These are phyloP conservation scores for Tympanuchus pallidicinctus DNA, from an alignment of 2,113 vertebrate genomes.

Conservation along the genomic window DNA sequence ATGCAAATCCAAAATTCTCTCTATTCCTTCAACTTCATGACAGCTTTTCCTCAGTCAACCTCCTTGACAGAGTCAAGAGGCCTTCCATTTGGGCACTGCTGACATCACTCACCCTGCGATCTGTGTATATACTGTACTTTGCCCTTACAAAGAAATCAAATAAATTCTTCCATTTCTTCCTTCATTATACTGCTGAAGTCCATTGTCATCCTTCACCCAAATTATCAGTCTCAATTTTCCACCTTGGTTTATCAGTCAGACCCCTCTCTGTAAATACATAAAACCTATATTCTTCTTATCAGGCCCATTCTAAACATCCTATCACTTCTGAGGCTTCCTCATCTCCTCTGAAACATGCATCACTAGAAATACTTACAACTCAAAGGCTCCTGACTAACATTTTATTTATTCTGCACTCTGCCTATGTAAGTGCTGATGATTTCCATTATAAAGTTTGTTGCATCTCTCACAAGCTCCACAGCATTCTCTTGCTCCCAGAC, in stretches of 20 bases:
- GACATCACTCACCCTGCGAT: background rate
- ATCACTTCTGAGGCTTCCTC: accelerated
- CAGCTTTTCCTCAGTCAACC: background rate
- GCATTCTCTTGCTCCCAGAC: background rate
- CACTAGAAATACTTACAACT: background rate
- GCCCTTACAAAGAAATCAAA: background rate
- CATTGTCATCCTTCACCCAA: background rate
- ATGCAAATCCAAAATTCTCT: background rate
- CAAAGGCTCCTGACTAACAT: background rate
- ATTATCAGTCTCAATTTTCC: background rate
- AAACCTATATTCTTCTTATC: background rate
- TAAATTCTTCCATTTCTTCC: background rate
- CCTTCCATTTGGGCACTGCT: background rate
- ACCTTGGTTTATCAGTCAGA: background rate
- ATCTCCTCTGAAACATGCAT: background rate
- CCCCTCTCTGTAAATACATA: background rate
- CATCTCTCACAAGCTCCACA: background rate
- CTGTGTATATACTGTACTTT: background rate
- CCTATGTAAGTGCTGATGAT: background rate
- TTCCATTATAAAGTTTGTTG: accelerated
- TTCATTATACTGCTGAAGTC: background rate
- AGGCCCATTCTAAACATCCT: background rate
- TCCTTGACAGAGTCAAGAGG: background rate
- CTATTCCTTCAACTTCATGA: background rate
- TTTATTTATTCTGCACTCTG: background rate